Percentiles rank a stretch among this genome's conserved stretches.
These are phyloP conservation scores for Dromius quadrimaculatus DNA, from an alignment of 2,888 invertebrate genomes.

Conservation along the genomic window DNA sequence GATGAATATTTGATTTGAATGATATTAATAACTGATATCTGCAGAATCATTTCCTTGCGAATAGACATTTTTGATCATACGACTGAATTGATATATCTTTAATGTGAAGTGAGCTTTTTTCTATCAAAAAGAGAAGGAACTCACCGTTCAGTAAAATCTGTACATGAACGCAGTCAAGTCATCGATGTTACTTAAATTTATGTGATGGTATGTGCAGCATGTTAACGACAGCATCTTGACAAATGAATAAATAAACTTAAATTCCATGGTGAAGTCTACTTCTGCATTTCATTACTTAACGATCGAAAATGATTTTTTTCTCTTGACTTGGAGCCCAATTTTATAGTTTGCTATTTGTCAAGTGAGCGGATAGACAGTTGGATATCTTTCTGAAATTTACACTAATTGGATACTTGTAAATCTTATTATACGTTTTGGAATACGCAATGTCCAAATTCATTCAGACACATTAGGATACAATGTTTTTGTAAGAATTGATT, in stretches of 20 bases:
- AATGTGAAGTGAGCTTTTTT: background rate
- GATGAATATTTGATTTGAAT: too few species aligned
- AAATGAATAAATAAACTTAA: constrained; percentile 34
- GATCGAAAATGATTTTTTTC: constrained; percentile 21
- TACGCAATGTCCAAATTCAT: too few species aligned
- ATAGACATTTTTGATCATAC: background rate
- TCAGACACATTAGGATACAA: too few species aligned
- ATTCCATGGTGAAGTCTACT: constrained; percentile 16
- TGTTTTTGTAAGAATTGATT: too few species aligned
- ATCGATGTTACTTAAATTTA: constrained; percentile 34
- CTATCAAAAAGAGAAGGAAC: background rate
- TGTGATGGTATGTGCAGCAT: constrained; percentile 13
- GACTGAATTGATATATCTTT: background rate
- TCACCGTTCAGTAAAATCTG: background rate
- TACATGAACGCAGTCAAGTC: background rate
- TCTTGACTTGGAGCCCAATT: background rate
- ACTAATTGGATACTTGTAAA: too few species aligned
- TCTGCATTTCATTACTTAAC: constrained; percentile 29
- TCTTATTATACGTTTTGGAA: too few species aligned
- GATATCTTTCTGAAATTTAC: too few species aligned
- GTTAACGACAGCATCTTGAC: constrained; percentile 32
- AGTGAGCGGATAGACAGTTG: too few species aligned
- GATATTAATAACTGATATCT: background rate
- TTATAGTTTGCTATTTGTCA: constrained; percentile 23
- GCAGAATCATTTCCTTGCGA: background rate